phyloP scores from a whole-genome alignment of 1,140 invertebrate genomes.

The Trichomalopsis sarcophagae region DNA sequence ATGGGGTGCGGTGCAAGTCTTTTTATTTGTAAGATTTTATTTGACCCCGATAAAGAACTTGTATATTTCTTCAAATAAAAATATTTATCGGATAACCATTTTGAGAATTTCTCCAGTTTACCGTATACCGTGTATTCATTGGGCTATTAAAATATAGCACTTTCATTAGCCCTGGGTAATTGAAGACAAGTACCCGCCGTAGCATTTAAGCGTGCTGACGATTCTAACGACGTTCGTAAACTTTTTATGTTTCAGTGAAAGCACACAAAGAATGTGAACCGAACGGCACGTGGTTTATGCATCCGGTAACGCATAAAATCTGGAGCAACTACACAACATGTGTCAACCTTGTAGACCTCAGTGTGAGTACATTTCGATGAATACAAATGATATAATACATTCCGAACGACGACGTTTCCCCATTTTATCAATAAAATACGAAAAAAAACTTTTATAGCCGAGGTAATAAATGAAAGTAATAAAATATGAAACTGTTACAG shows the following conservation, averaged over 20 bases:
- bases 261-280: conserved; percentile 76
- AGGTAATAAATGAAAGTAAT: too few species aligned
- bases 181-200: background rate
- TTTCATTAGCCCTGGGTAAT: background rate
- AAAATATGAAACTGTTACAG: too few species aligned
- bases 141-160: background rate
- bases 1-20: too few species aligned
- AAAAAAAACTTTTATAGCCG: too few species aligned
- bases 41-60: too few species aligned
- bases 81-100: too few species aligned
- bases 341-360: conserved; percentile 83
- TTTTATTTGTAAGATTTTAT: too few species aligned
- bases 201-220: background rate
- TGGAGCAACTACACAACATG: conserved; percentile 96
- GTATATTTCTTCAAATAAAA: too few species aligned
- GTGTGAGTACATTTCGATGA: conserved; percentile 75
- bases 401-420: background rate
- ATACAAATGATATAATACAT: background rate
- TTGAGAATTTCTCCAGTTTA: background rate
- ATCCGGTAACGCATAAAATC: conserved; percentile 76
- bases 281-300: conserved; percentile 78
- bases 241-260: conserved; percentile 70
- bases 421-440: background rate
- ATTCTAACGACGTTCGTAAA: background rate
- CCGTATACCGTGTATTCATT: background rate